Conservation (phyloP, 2,888 invertebrate species). For the Hymenopus coronatus region DNA sequence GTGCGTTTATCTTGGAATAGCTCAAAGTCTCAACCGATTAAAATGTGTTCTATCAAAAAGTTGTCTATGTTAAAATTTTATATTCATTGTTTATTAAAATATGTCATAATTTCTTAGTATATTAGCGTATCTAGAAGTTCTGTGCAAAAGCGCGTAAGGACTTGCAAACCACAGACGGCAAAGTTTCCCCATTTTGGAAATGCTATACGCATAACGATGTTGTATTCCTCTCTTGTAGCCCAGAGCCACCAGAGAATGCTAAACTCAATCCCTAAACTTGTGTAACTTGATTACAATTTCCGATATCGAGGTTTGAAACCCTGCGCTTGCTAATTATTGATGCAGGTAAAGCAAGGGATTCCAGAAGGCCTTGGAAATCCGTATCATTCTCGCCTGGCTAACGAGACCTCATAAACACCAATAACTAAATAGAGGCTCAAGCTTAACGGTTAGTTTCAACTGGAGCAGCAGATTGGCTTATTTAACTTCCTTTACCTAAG, state of each 20-base stretch:
- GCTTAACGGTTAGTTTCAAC: too few relatives aligned
- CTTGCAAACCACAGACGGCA: not conserved
- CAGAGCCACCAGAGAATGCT: not conserved
- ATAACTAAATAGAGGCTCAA: not conserved
- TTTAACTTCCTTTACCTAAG: too few relatives aligned
- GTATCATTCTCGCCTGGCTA: not conserved
- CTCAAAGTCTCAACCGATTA: too few relatives aligned
- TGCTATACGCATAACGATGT: not conserved
- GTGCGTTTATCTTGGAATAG: too few relatives aligned
- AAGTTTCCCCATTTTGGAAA: not conserved
- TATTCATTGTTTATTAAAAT: too few relatives aligned
- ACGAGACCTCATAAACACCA: not conserved
- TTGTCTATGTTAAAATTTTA: too few relatives aligned
- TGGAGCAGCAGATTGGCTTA: too few relatives aligned
- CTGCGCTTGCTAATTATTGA: not conserved
- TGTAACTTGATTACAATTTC: not conserved
- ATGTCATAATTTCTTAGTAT: too few relatives aligned
- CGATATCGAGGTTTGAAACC: not conserved
- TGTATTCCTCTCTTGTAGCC: not conserved
- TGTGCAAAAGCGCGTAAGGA: not conserved
- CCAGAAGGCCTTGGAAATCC: not conserved
- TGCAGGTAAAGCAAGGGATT: not conserved
- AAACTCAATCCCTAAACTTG: not conserved
- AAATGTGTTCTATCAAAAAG: too few relatives aligned
- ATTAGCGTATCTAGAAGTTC: too few relatives aligned